A percentile compares a stretch with the other conserved stretches of the same genome.
Conservation (phyloP, 1,140 invertebrate species). For the Cylas formicarius region DNA sequence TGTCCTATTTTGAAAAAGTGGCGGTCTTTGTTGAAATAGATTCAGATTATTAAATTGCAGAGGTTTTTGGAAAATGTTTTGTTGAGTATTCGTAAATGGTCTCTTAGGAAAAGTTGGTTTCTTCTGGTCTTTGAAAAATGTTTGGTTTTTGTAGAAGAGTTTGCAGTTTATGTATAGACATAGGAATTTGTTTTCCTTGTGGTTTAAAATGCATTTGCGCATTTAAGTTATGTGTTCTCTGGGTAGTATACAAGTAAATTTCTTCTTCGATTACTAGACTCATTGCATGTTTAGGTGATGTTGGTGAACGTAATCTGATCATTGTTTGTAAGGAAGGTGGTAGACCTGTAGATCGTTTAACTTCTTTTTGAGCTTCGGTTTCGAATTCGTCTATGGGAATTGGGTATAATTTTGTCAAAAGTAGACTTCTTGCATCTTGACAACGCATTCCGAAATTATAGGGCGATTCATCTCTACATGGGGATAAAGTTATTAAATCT, state of each 20-base stretch:
- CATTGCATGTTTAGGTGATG: conserved; percentile 6
- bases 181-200: too few species aligned
- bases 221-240: conserved; percentile 7
- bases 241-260: conserved; percentile 9
- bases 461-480: not conserved
- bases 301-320: conserved; percentile 4
- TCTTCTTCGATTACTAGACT: conserved; percentile 13
- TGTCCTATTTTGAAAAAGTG: not conserved
- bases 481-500: conserved; percentile 4
- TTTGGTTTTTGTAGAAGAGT: too few species aligned
- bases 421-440: conserved; percentile 8
- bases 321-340: not conserved
- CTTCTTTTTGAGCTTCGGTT: not conserved
- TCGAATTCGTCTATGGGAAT: too few species aligned
- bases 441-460: conserved; percentile 9
- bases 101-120: too few species aligned
- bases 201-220: too few species aligned
- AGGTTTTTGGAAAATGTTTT: not conserved
- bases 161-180: too few species aligned
- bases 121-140: too few species aligned
- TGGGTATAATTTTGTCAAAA: conserved; percentile 5
- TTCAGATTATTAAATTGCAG: not conserved
- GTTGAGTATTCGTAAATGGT: not conserved
- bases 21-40: conserved; percentile 2
- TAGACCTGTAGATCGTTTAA: not conserved